phyloP scores from a whole-genome alignment of 2,797 vertebrate genomes.

The Danio choprae region DNA sequence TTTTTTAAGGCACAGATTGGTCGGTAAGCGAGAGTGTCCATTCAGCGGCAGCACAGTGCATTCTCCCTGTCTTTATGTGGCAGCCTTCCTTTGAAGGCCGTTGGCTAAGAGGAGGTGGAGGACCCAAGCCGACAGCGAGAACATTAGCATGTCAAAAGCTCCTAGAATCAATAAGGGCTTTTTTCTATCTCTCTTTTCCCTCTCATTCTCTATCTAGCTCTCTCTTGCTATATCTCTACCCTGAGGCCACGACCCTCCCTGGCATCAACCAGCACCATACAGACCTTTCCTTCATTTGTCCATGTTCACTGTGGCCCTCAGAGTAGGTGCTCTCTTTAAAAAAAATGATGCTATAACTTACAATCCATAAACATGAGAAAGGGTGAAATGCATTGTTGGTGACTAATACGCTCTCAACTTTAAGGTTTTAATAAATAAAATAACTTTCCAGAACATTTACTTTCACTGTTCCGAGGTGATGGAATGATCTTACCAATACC shows the following conservation, averaged over 20 bases:
- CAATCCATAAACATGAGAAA: not conserved
- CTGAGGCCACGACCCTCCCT: constrained; percentile 44
- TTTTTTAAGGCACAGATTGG: constrained; percentile 51
- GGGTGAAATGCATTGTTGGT: not conserved
- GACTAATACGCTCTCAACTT: not conserved
- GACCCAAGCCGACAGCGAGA: constrained; percentile 62
- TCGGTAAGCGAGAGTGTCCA: constrained; percentile 43
- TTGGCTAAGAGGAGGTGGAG: constrained; percentile 62
- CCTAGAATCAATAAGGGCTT: constrained; percentile 69
- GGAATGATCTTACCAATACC: too few relatives aligned
- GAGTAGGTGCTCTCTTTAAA: constrained; percentile 43
- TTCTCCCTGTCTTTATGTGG: constrained; percentile 73
- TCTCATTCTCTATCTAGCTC: constrained; percentile 40
- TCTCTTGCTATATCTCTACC: constrained; percentile 44
- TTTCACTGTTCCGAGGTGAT: too few relatives aligned
- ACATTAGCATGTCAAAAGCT: constrained; percentile 83
- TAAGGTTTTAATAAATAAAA: not conserved
- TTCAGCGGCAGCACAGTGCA: constrained; percentile 45
- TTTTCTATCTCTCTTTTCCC: constrained; percentile 39
- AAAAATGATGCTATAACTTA: not conserved
- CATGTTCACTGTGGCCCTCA: constrained; percentile 40
- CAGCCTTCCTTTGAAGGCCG: constrained; percentile 78
- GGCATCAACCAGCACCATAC: constrained; percentile 49
- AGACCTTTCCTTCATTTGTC: constrained; percentile 56
- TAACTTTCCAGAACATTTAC: not conserved